Percentiles rank a stretch among this genome's conserved stretches.
Conservation (phyloP, 2,113 vertebrate genomes). For the Microtus montanus region DNA sequence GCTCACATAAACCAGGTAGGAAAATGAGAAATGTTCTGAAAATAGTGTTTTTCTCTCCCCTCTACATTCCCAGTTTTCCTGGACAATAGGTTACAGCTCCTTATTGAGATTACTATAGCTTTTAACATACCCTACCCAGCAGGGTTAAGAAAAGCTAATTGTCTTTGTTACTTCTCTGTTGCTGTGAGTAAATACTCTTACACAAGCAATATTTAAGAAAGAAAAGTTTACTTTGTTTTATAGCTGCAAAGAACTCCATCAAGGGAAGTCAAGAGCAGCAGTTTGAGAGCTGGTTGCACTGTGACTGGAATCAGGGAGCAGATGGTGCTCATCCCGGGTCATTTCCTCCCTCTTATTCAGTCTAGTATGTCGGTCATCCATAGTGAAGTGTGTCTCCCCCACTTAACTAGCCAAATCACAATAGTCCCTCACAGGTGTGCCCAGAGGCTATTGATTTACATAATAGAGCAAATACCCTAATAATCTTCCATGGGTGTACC, state of each 20-base stretch:
- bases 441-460: neutral
- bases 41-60: neutral
- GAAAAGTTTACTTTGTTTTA: neutral
- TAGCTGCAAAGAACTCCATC: neutral
- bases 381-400: too few relatives aligned
- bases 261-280: neutral
- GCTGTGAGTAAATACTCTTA: neutral
- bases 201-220: neutral
- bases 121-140: neutral
- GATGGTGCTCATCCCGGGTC: neutral
- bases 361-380: neutral
- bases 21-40: neutral
- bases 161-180: neutral
- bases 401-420: neutral
- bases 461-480: neutral
- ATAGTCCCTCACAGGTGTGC: neutral
- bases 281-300: neutral
- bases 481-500: neutral
- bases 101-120: neutral
- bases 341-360: neutral
- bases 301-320: neutral
- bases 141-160: neutral
- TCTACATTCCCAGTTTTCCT: neutral
- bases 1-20: neutral
- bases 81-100: neutral